These are phyloP conservation scores for Hanleya hanleyi DNA, from an alignment of 2,888 invertebrate species.

Conservation along the genomic window DNA sequence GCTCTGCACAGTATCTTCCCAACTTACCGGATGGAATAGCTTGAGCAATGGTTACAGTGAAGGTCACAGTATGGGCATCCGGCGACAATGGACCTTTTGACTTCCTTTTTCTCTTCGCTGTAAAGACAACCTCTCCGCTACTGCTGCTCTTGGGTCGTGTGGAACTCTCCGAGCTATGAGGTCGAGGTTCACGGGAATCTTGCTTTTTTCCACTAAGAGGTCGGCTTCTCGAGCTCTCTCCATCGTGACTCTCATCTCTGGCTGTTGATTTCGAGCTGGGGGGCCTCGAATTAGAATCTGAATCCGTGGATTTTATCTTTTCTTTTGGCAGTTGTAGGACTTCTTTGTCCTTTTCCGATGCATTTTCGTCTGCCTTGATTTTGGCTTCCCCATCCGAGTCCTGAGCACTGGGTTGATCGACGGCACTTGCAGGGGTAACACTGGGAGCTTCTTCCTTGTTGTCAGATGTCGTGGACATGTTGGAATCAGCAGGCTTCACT, in stretches of 20 bases:
- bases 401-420: too few species aligned
- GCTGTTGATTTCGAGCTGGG: neutral
- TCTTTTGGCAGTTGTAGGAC: too few species aligned
- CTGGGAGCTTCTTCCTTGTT: too few species aligned
- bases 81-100: slow-evolving; percentile 30
- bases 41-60: slow-evolving; percentile 67
- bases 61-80: slow-evolving; percentile 63
- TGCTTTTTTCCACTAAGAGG: neutral
- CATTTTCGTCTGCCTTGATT: neutral
- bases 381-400: neutral
- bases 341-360: neutral
- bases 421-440: too few species aligned
- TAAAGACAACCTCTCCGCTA: slow-evolving; percentile 46
- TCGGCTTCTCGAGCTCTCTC: neutral
- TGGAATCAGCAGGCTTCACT: too few species aligned
- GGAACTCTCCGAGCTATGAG: slow-evolving; percentile 32
- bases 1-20: neutral
- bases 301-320: too few species aligned
- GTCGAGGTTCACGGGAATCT: neutral
- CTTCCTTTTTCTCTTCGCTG: slow-evolving; percentile 45
- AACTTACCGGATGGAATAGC: slow-evolving; percentile 65
- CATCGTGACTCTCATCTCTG: neutral
- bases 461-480: too few species aligned
- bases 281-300: neutral
- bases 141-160: slow-evolving; percentile 47